Percentiles rank a stretch among this genome's conserved stretches.
phyloP scores from a whole-genome alignment of 2,797 vertebrate genomes.

The Anableps anableps region DNA sequence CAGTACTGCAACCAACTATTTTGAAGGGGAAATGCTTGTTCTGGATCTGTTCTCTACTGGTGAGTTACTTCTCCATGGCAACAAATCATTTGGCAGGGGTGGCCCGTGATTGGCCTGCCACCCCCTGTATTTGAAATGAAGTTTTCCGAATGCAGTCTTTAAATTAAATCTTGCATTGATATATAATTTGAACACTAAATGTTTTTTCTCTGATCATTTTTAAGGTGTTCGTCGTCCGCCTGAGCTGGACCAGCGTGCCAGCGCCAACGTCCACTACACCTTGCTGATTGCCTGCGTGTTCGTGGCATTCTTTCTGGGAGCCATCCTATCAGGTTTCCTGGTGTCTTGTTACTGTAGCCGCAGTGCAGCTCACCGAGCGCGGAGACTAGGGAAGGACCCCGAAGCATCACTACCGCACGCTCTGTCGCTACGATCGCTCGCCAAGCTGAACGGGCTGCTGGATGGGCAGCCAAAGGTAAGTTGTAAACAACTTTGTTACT shows the following conservation, averaged over 20 bases:
- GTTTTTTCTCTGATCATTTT: neutral
- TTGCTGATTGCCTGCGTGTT: constrained; percentile 86
- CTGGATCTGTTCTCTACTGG: no score
- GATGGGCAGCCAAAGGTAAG: constrained; percentile 73
- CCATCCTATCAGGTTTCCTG: constrained; percentile 83
- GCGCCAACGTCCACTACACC: constrained; percentile 81
- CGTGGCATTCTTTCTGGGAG: constrained; percentile 86
- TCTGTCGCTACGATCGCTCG: constrained; percentile 84
- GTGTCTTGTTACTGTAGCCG: constrained; percentile 87
- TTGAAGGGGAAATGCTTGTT: no score
- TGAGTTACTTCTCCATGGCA: no score
- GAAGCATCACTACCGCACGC: constrained; percentile 82
- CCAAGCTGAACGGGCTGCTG: constrained; percentile 84
- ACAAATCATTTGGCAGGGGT: no score
- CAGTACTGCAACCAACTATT: no score
- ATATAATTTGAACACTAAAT: neutral
- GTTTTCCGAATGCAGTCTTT: neutral
- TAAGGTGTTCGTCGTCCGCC: constrained; percentile 73
- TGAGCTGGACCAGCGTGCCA: constrained; percentile 54
- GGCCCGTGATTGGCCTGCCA: no score
- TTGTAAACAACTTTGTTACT: no score
- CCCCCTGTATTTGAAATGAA: no score
- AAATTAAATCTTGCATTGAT: neutral
- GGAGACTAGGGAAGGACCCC: constrained; percentile 73
- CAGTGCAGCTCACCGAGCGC: constrained; percentile 47